Conservation (phyloP, 2,888 invertebrate genomes). For the Machimus rusticus region DNA sequence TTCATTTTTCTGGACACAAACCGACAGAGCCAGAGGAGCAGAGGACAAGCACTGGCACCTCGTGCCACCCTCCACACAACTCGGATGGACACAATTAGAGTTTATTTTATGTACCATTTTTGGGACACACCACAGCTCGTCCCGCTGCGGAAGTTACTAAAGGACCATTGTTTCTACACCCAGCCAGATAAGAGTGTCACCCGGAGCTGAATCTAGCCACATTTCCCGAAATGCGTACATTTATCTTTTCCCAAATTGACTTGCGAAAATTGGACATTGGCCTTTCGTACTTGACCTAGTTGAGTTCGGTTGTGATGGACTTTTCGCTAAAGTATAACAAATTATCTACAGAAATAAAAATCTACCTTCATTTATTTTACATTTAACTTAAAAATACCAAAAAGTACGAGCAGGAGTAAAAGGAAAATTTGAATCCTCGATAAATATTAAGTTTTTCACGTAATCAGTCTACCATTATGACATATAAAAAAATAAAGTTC, state of each 20-base stretch:
- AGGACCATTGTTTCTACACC: neutral
- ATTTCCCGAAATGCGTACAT: neutral
- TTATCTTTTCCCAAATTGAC: neutral
- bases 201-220: neutral
- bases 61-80: neutral
- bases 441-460: too few relatives aligned
- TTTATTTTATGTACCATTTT: neutral
- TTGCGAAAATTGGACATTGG: neutral
- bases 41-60: neutral
- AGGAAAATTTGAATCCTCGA: too few relatives aligned
- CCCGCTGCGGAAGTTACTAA: neutral
- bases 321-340: neutral
- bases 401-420: too few relatives aligned
- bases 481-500: too few relatives aligned
- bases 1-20: slow-evolving; percentile 37
- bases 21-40: slow-evolving; percentile 12
- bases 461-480: too few relatives aligned
- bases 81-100: neutral
- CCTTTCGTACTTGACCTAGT: neutral
- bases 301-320: neutral
- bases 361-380: neutral
- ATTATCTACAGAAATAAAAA: neutral
- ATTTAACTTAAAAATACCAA: too few relatives aligned
- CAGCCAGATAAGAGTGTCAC: neutral
- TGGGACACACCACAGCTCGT: neutral